phyloP scores from a whole-genome alignment of 1,140 invertebrate genomes.

The Drosophila prosaltans region DNA sequence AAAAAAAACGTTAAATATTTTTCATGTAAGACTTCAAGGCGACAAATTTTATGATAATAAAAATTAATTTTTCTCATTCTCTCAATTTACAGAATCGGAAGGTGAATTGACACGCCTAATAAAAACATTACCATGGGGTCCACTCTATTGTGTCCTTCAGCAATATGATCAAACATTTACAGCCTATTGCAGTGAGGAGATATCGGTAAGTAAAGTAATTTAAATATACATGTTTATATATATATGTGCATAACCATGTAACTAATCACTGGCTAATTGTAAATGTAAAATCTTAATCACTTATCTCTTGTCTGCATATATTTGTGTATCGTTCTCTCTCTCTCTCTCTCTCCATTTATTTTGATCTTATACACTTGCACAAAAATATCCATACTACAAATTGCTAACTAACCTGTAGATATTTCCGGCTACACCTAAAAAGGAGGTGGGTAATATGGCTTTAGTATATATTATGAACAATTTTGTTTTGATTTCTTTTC shows the following conservation, averaged over 20 bases:
- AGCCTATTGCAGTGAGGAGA: slow-evolving; percentile 93
- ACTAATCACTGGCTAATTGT: slow-evolving; percentile 22
- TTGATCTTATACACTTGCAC: slow-evolving; percentile 48
- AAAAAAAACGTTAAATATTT: background rate
- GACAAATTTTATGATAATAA: background rate
- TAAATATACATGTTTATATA: background rate
- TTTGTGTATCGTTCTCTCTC: slow-evolving; percentile 45
- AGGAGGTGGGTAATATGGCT: slow-evolving; percentile 74
- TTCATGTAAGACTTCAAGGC: background rate
- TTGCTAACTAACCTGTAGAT: slow-evolving; percentile 70
- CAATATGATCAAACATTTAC: slow-evolving; percentile 93
- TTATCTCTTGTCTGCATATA: slow-evolving; percentile 49
- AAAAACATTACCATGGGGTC: slow-evolving; percentile 88
- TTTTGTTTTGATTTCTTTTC: too few species aligned
- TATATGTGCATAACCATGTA: background rate
- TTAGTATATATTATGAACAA: background rate
- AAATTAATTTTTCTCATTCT: background rate
- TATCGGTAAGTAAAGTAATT: slow-evolving; percentile 86
- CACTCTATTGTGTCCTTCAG: slow-evolving; percentile 93
- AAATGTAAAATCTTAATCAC: slow-evolving; percentile 30
- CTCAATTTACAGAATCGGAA: slow-evolving; percentile 72
- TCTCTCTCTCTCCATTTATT: slow-evolving; percentile 22
- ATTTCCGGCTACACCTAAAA: slow-evolving; percentile 82
- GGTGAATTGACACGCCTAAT: slow-evolving; percentile 70
- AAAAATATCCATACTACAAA: slow-evolving; percentile 24